Percentiles rank a stretch among this genome's conserved stretches.
Evolutionary conservation across 2,113 vertebrate species (phyloP).

Genomic region (Dasypus novemcinctus): DNA sequence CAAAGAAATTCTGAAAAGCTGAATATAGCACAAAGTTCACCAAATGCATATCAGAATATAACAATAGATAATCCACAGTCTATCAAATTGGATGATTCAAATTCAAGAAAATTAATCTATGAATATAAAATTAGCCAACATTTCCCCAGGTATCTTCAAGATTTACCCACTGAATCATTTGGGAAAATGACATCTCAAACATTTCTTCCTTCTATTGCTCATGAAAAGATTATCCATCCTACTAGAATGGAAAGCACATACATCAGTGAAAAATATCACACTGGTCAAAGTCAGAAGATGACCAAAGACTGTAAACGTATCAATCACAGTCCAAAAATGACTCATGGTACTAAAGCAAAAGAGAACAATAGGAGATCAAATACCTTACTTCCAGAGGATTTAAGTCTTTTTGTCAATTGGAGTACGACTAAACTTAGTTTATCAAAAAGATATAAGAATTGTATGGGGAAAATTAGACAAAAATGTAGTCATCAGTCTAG

Average conservation of each 20-base stretch:
- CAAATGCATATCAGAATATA: conserved; percentile 36
- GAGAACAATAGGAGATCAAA: neutral
- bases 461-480: neutral
- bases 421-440: conserved; percentile 20
- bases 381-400: neutral
- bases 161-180: conserved; percentile 31
- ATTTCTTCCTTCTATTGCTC: conserved; percentile 41
- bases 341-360: neutral
- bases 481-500: conserved; percentile 27
- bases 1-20: conserved; percentile 17
- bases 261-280: neutral
- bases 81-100: conserved; percentile 44
- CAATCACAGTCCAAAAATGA: conserved; percentile 22
- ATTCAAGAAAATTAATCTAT: conserved; percentile 48
- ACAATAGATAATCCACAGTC: conserved; percentile 49
- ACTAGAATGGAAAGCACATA: neutral
- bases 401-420: conserved; percentile 28
- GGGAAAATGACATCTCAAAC: conserved; percentile 38
- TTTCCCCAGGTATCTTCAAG: conserved; percentile 64
- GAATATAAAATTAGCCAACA: conserved; percentile 59
- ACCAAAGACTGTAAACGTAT: neutral
- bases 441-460: conserved; percentile 30
- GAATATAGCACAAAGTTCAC: neutral
- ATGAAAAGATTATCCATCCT: neutral
- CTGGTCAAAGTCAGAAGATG: conserved; percentile 28